Conservation (phyloP, 2,888 invertebrate species). For the Cabera pusaria region DNA sequence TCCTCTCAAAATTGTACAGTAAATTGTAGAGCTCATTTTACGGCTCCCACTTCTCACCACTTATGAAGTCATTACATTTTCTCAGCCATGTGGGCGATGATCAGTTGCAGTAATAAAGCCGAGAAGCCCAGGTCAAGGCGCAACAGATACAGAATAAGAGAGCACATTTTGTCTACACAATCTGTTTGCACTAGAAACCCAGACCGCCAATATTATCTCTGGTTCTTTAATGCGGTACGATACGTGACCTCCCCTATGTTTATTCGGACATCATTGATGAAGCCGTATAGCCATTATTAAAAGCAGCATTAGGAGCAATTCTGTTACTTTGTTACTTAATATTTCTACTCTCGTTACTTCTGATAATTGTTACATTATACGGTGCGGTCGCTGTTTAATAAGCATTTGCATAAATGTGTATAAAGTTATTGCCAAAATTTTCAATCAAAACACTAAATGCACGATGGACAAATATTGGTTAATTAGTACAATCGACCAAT, state of each 20-base stretch:
- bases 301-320: slow-evolving; percentile 8
- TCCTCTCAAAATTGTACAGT: neutral
- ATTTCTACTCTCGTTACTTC: slow-evolving; percentile 1
- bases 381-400: neutral
- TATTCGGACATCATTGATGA: slow-evolving; percentile 17
- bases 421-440: slow-evolving; percentile 21
- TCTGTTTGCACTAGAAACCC: slow-evolving; percentile 30
- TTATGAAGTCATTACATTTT: slow-evolving; percentile 26
- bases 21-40: slow-evolving; percentile 4
- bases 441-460: slow-evolving; percentile 29
- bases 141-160: slow-evolving; percentile 31
- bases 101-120: slow-evolving; percentile 34
- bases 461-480: slow-evolving; percentile 42
- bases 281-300: slow-evolving; percentile 10
- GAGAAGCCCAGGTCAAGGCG: slow-evolving; percentile 41
- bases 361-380: slow-evolving; percentile 3
- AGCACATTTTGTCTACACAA: slow-evolving; percentile 18
- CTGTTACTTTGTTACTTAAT: neutral
- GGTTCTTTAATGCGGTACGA: slow-evolving; percentile 23
- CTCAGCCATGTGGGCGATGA: slow-evolving; percentile 40
- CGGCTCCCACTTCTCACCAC: slow-evolving; percentile 8
- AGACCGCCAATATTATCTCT: slow-evolving; percentile 22
- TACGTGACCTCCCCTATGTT: slow-evolving; percentile 28
- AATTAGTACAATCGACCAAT: slow-evolving; percentile 42
- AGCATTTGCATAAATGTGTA: slow-evolving; percentile 10